Evolutionary conservation across 2,797 vertebrate genomes (phyloP), one percentile per base, ranked within the genome.

Genomic region (Anomalospiza imberbis): DNA sequence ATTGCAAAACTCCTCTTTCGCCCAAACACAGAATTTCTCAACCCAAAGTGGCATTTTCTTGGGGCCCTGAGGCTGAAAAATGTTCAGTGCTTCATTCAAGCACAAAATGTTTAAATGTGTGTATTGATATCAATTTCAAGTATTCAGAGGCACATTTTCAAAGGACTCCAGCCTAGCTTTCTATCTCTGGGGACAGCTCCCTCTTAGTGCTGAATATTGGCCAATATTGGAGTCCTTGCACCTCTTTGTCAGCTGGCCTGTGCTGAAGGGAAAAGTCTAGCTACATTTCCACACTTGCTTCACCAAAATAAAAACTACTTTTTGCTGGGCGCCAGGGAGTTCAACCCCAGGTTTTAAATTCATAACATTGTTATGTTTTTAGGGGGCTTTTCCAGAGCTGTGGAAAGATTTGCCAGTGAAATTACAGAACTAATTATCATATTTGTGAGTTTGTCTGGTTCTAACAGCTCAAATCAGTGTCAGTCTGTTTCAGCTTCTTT

Each of bases 401-500:
- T 62, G 36, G 66, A 81, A 89, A 81, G 71, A 94, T 88, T 61
- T 93, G 76, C 72, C 93, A 96, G 91, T 63, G 55, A 86, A 94
- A 85, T 47, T 36, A 91, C 85, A 96, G 85, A 73, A 87, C 82
- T 79, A 92, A 95, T 70, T 91, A 94, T 76, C 71, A 38, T 60
- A 76, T 92, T 66, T 90, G 48, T 32, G 74, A 75, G 44, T 60
- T 89, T 93, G 62, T 87, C 89, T 91, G 76, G 85, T 92, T 72
- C 65, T 42, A 92, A 70, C 36, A 72, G 70, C 67, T 95, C 85
- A 67, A 95, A 89, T 87, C 91, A 87, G 92, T 92, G 63, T 29
- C 75, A 68, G 71, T 53, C 20, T 74, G 91, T 72, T 93, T 95
- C 88, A 89, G 91, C 89, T 97, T 96, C 73, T 93, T 82, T 87